phyloP scores from a whole-genome alignment of 2,113 vertebrate genomes.

The Melanocharis versteri region DNA sequence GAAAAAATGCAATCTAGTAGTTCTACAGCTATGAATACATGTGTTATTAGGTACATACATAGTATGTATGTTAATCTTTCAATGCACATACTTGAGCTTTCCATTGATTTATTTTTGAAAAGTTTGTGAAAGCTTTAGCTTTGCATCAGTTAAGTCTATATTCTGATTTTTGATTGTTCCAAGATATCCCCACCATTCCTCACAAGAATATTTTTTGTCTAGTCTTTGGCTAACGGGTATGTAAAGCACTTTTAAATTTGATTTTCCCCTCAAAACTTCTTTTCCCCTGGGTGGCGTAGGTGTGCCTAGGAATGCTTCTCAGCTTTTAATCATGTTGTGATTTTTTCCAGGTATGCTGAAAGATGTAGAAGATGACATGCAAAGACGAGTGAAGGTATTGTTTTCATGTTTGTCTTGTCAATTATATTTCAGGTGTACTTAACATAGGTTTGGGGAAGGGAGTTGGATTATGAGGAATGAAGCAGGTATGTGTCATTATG shows the following conservation, averaged over 20 bases:
- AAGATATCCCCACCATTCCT: not conserved
- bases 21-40: not conserved
- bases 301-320: not conserved
- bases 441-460: not conserved
- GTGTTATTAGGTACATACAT: not conserved
- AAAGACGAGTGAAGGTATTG: constrained; percentile 95
- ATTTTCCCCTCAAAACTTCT: not conserved
- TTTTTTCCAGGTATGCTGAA: constrained; percentile 90
- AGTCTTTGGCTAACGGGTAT: not conserved
- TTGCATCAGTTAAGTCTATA: not conserved
- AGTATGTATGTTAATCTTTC: not conserved
- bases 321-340: not conserved
- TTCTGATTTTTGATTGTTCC: not conserved
- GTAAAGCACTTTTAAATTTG: not conserved
- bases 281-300: not conserved
- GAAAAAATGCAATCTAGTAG: not conserved
- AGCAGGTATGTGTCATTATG: not conserved
- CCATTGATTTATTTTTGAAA: not conserved
- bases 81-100: not conserved
- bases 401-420: not conserved
- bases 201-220: not conserved
- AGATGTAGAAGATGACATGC: constrained; percentile 97
- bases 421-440: not conserved
- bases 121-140: not conserved
- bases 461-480: not conserved